Base-by-base conservation (phyloP, 2,797 vertebrate genomes). In the Tiaroga cobitis region DNA sequence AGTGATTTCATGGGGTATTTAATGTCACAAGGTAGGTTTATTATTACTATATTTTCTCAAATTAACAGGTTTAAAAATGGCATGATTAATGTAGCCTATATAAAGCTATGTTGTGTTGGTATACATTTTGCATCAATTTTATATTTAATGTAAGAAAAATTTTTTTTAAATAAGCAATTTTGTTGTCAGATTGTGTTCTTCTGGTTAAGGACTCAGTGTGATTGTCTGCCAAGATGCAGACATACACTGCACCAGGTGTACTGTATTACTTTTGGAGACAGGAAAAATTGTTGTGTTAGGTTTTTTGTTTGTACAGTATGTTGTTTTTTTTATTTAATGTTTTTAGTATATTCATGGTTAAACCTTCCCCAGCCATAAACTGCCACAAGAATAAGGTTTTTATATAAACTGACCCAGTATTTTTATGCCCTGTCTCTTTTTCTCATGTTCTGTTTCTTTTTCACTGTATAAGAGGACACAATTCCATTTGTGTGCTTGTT, bases 331-430 rank as follows among this genome's bases (percentile, higher is more conserved):
- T 7, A 2, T 29, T 29, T 29, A n/a, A n/a, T 29, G 29, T 63
- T 63, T 0, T 59, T n/a, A 59, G 1, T 49, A 49, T 80, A 19
- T 49, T 65, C 41, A 32, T 13, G 18, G 59, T 49, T 67, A 76
- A 65, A 83, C 24, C 43, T 76, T 75, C 24, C 29, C 32, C 24
- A 67, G 82, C 32, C 3, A 76, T 76, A 46, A 68, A 59, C 59
- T 68, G 46, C 69, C 63, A 56, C 19, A 41, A 37, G 11, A 84
- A n/a, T 13, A 51, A 70, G 49, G 18, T 72, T 41, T 83, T 61
- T 61, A 34, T 72, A 80, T 72, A 72, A 37, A 85, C 37, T 78
- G 82, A 69, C 74, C 82, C 63, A 43, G 32, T 68, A 79, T 70
- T 49, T 70, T 69, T 39, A 84, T n/a, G 18, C 37, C 29, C 7